Conservation (phyloP, 2,888 invertebrate species). For the Drosophila picticornis region DNA sequence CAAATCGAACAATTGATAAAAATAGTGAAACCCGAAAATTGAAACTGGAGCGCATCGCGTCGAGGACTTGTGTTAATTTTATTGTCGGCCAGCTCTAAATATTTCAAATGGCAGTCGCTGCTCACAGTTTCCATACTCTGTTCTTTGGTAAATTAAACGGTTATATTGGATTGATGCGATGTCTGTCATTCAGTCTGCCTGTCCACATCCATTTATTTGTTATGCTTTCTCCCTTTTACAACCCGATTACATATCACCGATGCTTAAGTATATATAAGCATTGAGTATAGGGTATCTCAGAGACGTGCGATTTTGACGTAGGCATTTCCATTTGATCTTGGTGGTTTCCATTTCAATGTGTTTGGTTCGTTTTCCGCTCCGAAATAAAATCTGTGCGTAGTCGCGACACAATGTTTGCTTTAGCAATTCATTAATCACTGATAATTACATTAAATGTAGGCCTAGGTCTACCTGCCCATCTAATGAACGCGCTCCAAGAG, state of each 20-base stretch:
- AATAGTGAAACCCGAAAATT: constrained; percentile 8
- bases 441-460: constrained; percentile 81
- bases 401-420: constrained; percentile 69
- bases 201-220: background rate
- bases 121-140: background rate
- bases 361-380: constrained; percentile 25
- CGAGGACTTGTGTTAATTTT: constrained; percentile 53
- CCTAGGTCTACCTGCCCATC: constrained; percentile 58
- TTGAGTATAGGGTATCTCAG: background rate
- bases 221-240: background rate
- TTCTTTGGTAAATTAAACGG: too few species aligned
- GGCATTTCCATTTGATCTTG: background rate
- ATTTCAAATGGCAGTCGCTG: constrained; percentile 5
- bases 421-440: constrained; percentile 82
- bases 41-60: constrained; percentile 30
- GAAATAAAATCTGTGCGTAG: constrained; percentile 33
- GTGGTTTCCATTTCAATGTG: constrained; percentile 19
- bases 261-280: background rate
- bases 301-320: background rate
- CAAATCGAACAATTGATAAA: constrained; percentile 13
- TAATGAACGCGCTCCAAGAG: constrained; percentile 53
- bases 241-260: background rate
- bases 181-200: background rate
- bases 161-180: background rate
- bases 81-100: constrained; percentile 22